Percentiles rank a stretch among this genome's conserved stretches.
These are phyloP conservation scores for Sialia sialis DNA, from an alignment of 2,113 vertebrate genomes.

Conservation along the genomic window DNA sequence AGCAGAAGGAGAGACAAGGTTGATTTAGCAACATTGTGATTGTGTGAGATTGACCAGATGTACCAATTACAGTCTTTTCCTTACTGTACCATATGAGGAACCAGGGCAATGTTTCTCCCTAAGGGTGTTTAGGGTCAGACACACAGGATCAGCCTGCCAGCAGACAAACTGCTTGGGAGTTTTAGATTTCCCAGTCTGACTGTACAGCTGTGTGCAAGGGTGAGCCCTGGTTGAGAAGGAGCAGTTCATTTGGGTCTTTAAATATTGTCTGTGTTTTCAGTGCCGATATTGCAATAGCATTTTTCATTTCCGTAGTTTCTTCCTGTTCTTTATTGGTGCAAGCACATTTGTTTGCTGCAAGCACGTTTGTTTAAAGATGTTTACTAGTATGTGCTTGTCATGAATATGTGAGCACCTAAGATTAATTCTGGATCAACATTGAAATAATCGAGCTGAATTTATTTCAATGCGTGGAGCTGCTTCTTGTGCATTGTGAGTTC, in stretches of 20 bases:
- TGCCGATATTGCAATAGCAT: neutral
- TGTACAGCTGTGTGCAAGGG: neutral
- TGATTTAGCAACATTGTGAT: neutral
- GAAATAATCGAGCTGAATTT: slow-evolving; percentile 43
- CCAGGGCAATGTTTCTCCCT: neutral
- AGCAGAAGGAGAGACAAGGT: neutral
- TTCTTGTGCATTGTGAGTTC: neutral
- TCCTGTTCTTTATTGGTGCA: neutral
- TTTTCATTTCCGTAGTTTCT: neutral
- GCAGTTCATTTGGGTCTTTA: neutral
- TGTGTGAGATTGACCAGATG: neutral
- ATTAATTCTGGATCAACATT: slow-evolving; percentile 34
- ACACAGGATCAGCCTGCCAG: neutral
- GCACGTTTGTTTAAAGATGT: neutral
- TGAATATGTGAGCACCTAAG: neutral
- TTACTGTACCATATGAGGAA: neutral
- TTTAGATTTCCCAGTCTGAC: neutral
- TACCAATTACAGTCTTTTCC: neutral
- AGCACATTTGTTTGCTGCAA: neutral
- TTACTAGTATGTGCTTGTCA: neutral
- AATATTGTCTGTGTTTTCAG: neutral
- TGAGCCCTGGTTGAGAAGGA: neutral
- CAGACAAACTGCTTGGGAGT: neutral
- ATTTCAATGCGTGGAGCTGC: slow-evolving; percentile 48
- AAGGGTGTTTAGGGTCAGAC: neutral